Evolutionary conservation across 2,888 invertebrate genomes (phyloP), one percentile per base, ranked within the genome.

Genomic region (Mantis religiosa): DNA sequence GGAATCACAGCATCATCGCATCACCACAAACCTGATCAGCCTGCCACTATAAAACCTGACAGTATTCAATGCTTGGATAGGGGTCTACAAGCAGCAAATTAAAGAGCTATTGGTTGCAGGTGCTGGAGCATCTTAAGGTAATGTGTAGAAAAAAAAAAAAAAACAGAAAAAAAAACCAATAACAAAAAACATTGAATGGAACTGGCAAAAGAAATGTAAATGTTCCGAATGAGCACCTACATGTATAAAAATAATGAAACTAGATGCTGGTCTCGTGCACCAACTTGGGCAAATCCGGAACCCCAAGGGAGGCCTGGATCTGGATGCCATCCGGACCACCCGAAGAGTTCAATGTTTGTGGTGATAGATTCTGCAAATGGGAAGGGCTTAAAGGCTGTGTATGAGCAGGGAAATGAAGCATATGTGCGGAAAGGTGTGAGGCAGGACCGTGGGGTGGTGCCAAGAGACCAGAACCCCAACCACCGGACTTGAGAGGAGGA

Each of bases 221-320:
- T 71, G 54, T 71, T 85, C 54, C 85, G 41, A 85, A n/a, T 28
- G 82, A 87, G 87, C 87, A 87, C 87, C 87, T 87, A 87, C 87
- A 34, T 87, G n/a, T 85, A 41, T 85, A 27, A 85, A 84, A 85
- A 54, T 41, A 87, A 87, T 82, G 87, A 87, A 87, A 91, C 94
- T 95, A 96, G 92, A 96, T 96, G 94, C 96, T 96, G 92, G 96
- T 96, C 93, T 96, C 96, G 94, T 96, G 96, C 93, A 96, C 95
- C 93, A 95, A 94, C 93, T 95, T 95, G 91, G 95, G 94, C 93
- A 95, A 93, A 92, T 95, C 95, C 92, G 91, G 92, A 89, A 92
- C 91, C 83, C 91, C 90, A 89, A 91, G 91, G 88, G 91, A 91
- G 90, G 91, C 91, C 91, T 92, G 91, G 91, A 92, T 91, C 87